Base-by-base conservation (phyloP, 2,888 invertebrate species). In the Epiblema foenella region DNA sequence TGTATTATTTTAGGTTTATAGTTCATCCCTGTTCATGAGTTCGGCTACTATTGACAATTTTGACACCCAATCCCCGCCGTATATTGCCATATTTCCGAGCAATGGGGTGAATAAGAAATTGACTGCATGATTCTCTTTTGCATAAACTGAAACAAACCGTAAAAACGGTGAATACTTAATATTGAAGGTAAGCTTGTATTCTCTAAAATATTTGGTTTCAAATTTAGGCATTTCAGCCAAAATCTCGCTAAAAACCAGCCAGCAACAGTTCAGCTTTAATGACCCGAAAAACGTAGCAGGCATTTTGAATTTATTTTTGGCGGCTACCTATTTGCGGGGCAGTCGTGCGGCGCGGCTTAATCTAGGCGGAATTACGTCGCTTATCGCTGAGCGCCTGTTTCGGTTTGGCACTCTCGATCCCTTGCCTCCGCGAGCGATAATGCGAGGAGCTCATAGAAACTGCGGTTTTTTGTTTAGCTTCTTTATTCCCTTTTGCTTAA, bases 261-360 rank as follows among this genome's bases (percentile, higher is more conserved):
- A 54, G 39, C 42, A 69, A 64, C 51, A 51, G 42, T 65, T 69
- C 54, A 4, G 46, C 46, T 57, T 59, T 60, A 59, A 60, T 66
- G 59, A 37, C 54, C 59, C 65, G 60, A 65, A 65, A 65, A 70
- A 20, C 59, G 65, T 37, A 33, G 64, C 49, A 63, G 51, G 46
- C 59, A 66, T 70, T 70, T 70, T 70, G 70, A 46, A 54, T 70
- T 66, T 70, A 66, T 70, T 66, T 70, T 60, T 66, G 54, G 69
- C 54, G n/a, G 56, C 58, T 39, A 59, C 52, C 68, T 68, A 70
- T 70, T 52, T 59, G 65, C 46, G 64, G 64, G 64, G 24, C 68
- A 62, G 62, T 46, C 69, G 69, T 15, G 63, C 68, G 57, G 29
- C 62, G 33, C 39, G 39, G 29, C 24, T 49, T 68, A 68, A 68